Conservation (phyloP, 2,113 vertebrate genomes). For the Colius striatus region DNA sequence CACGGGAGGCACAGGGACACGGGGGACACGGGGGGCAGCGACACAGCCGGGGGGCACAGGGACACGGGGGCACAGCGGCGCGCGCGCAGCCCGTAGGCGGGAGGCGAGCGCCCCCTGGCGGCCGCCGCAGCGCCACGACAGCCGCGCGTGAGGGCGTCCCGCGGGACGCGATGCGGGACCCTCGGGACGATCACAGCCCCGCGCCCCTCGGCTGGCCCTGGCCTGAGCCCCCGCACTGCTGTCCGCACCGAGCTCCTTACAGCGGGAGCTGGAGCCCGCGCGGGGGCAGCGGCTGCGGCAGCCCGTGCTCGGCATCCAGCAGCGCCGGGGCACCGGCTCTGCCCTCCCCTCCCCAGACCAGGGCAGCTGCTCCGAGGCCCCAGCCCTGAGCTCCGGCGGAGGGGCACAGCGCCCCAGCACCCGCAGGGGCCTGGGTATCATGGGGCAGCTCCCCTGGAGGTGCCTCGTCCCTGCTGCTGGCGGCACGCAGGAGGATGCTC, state of each 20-base stretch:
- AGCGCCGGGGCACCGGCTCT: neutral
- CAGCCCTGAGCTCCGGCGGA: neutral
- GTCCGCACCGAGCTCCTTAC: too few species aligned
- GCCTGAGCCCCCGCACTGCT: too few species aligned
- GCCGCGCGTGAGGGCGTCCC: neutral
- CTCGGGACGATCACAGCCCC: too few species aligned
- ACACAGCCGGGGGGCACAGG: too few species aligned
- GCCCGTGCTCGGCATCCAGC: neutral
- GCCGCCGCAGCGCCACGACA: rapidly evolving
- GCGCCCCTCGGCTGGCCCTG: too few species aligned
- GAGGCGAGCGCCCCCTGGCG: neutral
- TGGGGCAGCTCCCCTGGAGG: too few species aligned
- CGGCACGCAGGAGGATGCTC: rapidly evolving
- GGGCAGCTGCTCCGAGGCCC: neutral
- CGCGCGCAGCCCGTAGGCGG: neutral
- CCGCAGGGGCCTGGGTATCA: rapidly evolving
- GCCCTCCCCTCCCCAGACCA: neutral
- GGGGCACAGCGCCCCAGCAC: neutral
- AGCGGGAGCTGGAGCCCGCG: neutral
- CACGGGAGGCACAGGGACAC: neutral
- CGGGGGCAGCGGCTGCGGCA: neutral
- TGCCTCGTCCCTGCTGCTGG: rapidly evolving
- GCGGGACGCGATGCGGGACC: too few species aligned
- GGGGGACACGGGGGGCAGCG: too few species aligned
- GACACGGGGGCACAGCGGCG: too few species aligned